Evolutionary conservation across 2,888 invertebrate genomes (phyloP).

Genomic region (Himalopsyche anomala): DNA sequence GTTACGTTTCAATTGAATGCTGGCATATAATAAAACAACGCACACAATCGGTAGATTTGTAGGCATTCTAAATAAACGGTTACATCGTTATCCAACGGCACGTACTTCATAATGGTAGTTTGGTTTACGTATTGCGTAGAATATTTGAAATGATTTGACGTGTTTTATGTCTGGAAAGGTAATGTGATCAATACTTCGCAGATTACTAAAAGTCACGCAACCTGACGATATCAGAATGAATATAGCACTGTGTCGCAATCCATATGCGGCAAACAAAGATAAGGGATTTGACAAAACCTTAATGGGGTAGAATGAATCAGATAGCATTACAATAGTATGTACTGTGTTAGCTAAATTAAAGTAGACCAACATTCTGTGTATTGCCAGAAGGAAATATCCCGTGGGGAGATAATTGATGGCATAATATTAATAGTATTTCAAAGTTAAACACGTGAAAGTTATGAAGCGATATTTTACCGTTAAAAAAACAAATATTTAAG

Average conservation of each 20-base stretch:
- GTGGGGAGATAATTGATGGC: neutral
- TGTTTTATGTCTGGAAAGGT: neutral
- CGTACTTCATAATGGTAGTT: neutral
- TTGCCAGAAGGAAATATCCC: too few relatives aligned
- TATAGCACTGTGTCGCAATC: neutral
- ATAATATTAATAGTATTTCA: too few relatives aligned
- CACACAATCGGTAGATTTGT: neutral
- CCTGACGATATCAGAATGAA: neutral
- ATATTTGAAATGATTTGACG: constrained; percentile 5
- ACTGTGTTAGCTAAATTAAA: neutral
- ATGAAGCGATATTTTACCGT: too few relatives aligned
- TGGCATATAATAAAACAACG: neutral
- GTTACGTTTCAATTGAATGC: neutral
- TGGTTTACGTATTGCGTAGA: neutral
- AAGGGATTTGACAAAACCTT: neutral
- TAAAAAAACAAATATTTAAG: too few relatives aligned
- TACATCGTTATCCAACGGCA: neutral
- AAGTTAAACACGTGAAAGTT: too few relatives aligned
- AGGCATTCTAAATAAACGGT: neutral
- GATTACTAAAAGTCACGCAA: constrained; percentile 22
- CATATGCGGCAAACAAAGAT: constrained; percentile 8
- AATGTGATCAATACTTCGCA: constrained; percentile 3
- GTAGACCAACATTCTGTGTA: neutral
- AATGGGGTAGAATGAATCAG: constrained; percentile 1
- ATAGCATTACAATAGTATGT: neutral